phyloP scores from a whole-genome alignment of 2,888 invertebrate genomes.

The Parnassius glacialis region DNA sequence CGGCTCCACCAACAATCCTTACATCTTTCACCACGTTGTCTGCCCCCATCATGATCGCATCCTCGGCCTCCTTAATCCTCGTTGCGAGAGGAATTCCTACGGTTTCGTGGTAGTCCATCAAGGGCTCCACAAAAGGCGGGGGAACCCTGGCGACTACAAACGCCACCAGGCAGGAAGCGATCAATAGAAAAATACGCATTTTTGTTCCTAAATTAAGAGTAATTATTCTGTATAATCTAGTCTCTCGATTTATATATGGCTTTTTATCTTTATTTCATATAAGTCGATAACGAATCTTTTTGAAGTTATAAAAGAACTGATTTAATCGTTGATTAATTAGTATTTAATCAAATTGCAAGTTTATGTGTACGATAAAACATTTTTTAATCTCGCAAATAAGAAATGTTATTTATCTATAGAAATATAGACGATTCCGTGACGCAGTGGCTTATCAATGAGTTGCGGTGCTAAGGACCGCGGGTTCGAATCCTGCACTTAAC shows the following conservation, averaged over 20 bases:
- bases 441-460: no score
- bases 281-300: constrained; percentile 1
- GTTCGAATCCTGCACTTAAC: no score
- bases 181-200: constrained; percentile 13
- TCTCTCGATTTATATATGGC: constrained; percentile 14
- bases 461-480: no score
- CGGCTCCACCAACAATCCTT: constrained; percentile 53
- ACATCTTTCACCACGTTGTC: constrained; percentile 28
- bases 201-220: constrained; percentile 3
- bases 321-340: constrained; percentile 19
- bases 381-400: no score
- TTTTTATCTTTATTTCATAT: constrained; percentile 9
- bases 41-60: constrained; percentile 28
- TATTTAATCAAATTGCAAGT: constrained; percentile 11
- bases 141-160: constrained; percentile 32
- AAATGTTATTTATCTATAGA: no score
- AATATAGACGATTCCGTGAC: no score
- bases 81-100: constrained; percentile 55
- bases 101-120: constrained; percentile 44
- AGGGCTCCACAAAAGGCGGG: constrained; percentile 35
- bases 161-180: constrained; percentile 33
- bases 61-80: constrained; percentile 49
- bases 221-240: not conserved
- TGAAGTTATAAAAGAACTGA: constrained; percentile 10
- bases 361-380: constrained; percentile 3